A percentile compares a stretch with the other conserved stretches of the same genome.
phyloP scores from a whole-genome alignment of 2,113 vertebrate genomes.

The Phycodurus eques region DNA sequence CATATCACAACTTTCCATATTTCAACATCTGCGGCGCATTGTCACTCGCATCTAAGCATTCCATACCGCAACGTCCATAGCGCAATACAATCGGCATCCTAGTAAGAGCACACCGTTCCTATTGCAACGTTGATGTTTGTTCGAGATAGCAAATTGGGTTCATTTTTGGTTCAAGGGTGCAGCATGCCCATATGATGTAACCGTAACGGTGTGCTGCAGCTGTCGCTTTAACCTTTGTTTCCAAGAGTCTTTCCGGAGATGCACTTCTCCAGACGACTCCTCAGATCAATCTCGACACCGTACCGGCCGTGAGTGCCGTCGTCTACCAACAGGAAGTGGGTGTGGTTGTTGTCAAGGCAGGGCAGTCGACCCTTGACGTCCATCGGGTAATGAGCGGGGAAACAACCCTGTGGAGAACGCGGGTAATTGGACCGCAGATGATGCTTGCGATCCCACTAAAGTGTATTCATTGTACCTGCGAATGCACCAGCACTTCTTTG shows the following conservation, averaged over 20 bases:
- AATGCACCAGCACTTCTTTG: constrained; percentile 69
- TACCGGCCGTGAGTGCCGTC: constrained; percentile 86
- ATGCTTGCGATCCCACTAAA: not conserved
- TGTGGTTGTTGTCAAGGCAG: constrained; percentile 91
- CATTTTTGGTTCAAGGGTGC: not conserved
- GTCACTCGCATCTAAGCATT: no score
- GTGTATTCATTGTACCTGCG: constrained; percentile 42
- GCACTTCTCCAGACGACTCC: constrained; percentile 84
- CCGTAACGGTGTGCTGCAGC: not conserved
- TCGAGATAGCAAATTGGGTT: not conserved
- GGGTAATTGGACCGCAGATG: no score
- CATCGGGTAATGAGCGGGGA: constrained; percentile 81
- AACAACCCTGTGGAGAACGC: constrained; percentile 73
- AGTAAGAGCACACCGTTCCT: no score
- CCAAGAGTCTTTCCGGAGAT: constrained; percentile 80
- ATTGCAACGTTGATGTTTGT: no score
- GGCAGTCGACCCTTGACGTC: constrained; percentile 84
- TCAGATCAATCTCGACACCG: constrained; percentile 82
- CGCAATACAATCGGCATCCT: no score
- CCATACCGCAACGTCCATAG: no score
- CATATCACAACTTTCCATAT: no score
- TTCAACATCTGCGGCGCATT: no score
- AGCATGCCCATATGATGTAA: not conserved
- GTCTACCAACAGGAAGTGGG: constrained; percentile 95
- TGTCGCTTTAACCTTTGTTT: constrained; percentile 45